These are phyloP conservation scores for Drosophila silvestris DNA, from an alignment of 2,888 invertebrate species.

Conservation along the genomic window DNA sequence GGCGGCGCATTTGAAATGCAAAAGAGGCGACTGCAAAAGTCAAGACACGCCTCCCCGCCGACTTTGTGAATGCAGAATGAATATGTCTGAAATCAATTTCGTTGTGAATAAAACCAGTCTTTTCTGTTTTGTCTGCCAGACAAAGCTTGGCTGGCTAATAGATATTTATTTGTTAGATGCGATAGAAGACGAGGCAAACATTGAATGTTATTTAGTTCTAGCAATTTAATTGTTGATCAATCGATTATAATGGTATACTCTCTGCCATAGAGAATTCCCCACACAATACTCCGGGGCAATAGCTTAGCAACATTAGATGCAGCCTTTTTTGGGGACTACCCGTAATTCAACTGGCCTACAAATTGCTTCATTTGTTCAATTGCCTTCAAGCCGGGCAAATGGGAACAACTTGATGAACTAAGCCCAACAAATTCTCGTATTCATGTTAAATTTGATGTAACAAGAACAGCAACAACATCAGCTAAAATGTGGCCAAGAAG, in stretches of 20 bases:
- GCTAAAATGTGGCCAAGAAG: conserved; percentile 21
- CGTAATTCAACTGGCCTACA: conserved; percentile 59
- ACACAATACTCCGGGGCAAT: background rate
- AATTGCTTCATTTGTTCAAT: conserved; percentile 71
- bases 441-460: conserved; percentile 67
- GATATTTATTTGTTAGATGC: background rate
- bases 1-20: conserved; percentile 71
- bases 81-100: conserved; percentile 21
- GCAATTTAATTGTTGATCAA: conserved; percentile 17
- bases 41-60: conserved; percentile 50
- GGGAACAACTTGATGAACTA: conserved; percentile 37
- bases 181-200: background rate
- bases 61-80: conserved; percentile 12
- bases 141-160: background rate
- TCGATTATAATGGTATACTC: conserved; percentile 1
- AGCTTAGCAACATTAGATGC: conserved; percentile 7
- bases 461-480: conserved; percentile 41
- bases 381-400: conserved; percentile 21
- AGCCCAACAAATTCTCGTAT: conserved; percentile 50
- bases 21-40: conserved; percentile 47
- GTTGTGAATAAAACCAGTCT: background rate
- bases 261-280: background rate
- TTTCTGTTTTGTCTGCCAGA: background rate
- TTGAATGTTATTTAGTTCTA: background rate
- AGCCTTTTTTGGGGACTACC: background rate